A percentile compares a stretch with the other conserved stretches of the same genome.
phyloP scores from a whole-genome alignment of 1,140 invertebrate genomes.

The Oncopodura yosiiana region DNA sequence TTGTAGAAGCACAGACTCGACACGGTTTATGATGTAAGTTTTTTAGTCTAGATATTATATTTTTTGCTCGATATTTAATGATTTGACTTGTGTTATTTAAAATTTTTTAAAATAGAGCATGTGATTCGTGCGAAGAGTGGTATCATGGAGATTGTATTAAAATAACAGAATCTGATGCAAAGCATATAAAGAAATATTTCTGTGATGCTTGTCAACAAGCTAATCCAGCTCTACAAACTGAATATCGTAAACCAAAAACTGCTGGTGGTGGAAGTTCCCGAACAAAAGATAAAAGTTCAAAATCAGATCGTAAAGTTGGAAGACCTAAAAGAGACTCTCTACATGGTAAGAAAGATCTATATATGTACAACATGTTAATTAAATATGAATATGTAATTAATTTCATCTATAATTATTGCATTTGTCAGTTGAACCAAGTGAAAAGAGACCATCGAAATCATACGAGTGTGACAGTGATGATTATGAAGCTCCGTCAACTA shows the following conservation, averaged over 20 bases:
- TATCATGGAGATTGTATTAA: conserved; percentile 96
- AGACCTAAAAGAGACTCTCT: conserved; percentile 8
- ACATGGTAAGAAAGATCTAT: conserved; percentile 23
- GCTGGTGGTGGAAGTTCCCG: not conserved
- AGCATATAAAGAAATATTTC: conserved; percentile 86
- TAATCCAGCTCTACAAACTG: conserved; percentile 67
- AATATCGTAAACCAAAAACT: conserved; percentile 40
- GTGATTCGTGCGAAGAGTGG: conserved; percentile 96
- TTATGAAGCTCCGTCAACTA: too few species aligned
- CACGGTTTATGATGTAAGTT: conserved; percentile 90
- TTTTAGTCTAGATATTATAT: conserved; percentile 8
- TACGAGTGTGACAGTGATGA: too few species aligned
- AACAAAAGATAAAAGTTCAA: not conserved
- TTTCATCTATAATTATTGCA: too few species aligned
- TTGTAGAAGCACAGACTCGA: conserved; percentile 82
- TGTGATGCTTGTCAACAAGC: conserved; percentile 72
- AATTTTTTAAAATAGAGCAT: conserved; percentile 55
- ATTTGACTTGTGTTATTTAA: conserved; percentile 10
- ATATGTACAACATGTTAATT: too few species aligned
- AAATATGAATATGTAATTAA: too few species aligned
- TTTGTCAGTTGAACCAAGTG: too few species aligned
- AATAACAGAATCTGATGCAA: conserved; percentile 84
- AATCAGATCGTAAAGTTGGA: conserved; percentile 4
- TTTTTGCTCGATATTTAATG: not conserved
- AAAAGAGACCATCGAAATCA: too few species aligned